Evolutionary conservation across 2,113 vertebrate species (phyloP), one percentile per base, ranked within the genome.

Genomic region (Scalopus aquaticus): DNA sequence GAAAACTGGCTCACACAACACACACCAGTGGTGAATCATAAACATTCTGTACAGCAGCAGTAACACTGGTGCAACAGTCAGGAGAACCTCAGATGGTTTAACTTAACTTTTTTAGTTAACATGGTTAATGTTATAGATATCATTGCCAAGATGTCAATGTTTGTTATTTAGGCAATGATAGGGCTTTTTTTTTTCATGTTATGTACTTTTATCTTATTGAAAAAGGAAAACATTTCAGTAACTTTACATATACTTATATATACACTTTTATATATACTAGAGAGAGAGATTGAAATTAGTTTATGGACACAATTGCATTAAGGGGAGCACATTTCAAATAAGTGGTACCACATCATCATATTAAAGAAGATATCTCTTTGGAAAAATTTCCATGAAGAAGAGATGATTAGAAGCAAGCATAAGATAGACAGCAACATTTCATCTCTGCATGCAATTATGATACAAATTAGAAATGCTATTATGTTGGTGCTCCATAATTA

Each of bases 401-500:
- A 96, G 97, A 97, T 97, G 98, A 98, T 98, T 98, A 98, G 96
- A 98, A 98, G 97, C 93, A 97, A 97, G 97, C 96, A 84, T 97
- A 95, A 97, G 98, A 98, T 96, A 98, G 97, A 98, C 97, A 98
- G 95, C 97, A 98, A 98, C 98, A 98, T 98, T 98, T 98, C 98
- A 98, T 98, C 98, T 98, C 97, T 98, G 98, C 98, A 98, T 97
- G 98, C 98, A 98, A 98, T 98, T 98, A 98, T 6, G 96, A 95
- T 95, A 97, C 97, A 98, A 98, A 98, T 98, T 98, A 98, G 98
- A 98, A 98, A 98, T 98, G 98, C 98, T 98, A 98, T 98, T 98
- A 98, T 98, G 98, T 98, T 98, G 93, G 97, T 98, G 96, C 97
- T 97, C 98, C 97, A 97, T 98, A 98, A 98, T 98, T 98, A 98